Evolutionary conservation across 2,888 invertebrate genomes (phyloP).

Genomic region (Kuschelorhynchus macadamiae): DNA sequence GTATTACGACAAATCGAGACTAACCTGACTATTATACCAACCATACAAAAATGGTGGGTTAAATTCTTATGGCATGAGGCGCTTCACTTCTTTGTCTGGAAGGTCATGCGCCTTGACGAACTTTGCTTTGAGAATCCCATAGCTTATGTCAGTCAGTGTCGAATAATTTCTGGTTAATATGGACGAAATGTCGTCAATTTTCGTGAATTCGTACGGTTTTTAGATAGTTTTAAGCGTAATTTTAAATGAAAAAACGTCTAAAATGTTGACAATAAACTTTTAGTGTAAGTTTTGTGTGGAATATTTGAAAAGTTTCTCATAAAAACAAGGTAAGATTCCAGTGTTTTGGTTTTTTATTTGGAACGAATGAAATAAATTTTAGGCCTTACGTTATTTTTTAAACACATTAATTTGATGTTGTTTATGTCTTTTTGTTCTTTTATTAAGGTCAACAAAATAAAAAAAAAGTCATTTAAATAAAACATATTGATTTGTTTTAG

Average conservation of each 20-base stretch:
- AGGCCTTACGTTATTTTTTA: not conserved
- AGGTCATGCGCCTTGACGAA: slow-evolving; percentile 22
- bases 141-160: slow-evolving; percentile 26
- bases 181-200: slow-evolving; percentile 35
- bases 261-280: slow-evolving; percentile 69
- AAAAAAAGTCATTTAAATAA: too few relatives aligned
- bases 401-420: too few relatives aligned
- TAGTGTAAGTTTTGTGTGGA: slow-evolving; percentile 41
- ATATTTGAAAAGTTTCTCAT: slow-evolving; percentile 25
- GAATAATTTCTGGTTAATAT: slow-evolving; percentile 32
- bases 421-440: slow-evolving; percentile 5
- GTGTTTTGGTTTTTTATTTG: slow-evolving; percentile 21
- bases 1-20: too few relatives aligned
- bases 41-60: too few relatives aligned
- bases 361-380: not conserved
- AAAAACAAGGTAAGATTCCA: slow-evolving; percentile 28
- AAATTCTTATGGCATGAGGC: slow-evolving; percentile 16
- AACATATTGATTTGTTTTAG: slow-evolving; percentile 18
- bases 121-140: slow-evolving; percentile 18
- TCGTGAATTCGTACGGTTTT: slow-evolving; percentile 29
- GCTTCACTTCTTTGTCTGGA: slow-evolving; percentile 21
- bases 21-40: too few relatives aligned
- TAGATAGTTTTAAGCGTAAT: slow-evolving; percentile 57
- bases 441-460: not conserved
- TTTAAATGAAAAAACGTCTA: slow-evolving; percentile 67